phyloP scores from a whole-genome alignment of 30 jellyfish, hydroid and myxozoan genomes.

The Rhopilema esculentum region DNA sequence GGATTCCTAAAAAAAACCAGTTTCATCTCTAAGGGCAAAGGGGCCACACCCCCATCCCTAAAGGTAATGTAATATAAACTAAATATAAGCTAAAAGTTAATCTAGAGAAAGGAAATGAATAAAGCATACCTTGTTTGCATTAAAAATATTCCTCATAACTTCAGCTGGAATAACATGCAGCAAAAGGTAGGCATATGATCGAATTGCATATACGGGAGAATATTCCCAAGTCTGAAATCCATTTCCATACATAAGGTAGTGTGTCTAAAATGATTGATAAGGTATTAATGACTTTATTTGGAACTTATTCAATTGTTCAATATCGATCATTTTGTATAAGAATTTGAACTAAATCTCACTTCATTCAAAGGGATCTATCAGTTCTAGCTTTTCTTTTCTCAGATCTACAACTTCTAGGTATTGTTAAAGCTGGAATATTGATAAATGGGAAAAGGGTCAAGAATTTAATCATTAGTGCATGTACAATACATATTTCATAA shows the following conservation, averaged over 20 bases:
- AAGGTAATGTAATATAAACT: too few relatives aligned
- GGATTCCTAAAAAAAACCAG: too few relatives aligned
- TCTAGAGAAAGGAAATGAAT: background rate
- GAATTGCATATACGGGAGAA: constrained; percentile 93
- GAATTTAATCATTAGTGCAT: background rate
- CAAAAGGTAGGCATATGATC: constrained; percentile 90
- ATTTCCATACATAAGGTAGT: constrained; percentile 86
- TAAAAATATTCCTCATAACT: constrained; percentile 66
- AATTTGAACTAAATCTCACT: too few relatives aligned
- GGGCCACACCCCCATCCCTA: too few relatives aligned
- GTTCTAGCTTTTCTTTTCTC: too few relatives aligned
- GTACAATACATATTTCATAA: background rate
- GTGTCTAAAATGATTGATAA: constrained; percentile 63
- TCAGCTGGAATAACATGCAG: constrained; percentile 94
- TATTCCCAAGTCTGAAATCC: constrained; percentile 99
- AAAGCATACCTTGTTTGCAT: constrained; percentile 82
- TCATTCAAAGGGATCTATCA: too few relatives aligned
- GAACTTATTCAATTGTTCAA: background rate
- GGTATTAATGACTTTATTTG: background rate
- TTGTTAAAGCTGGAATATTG: too few relatives aligned
- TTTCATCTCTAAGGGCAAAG: too few relatives aligned
- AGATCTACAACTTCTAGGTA: too few relatives aligned
- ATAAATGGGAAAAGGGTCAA: too few relatives aligned
- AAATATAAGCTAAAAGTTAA: too few relatives aligned
- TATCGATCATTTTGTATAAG: too few relatives aligned